A percentile compares a stretch with the other conserved stretches of the same genome.
phyloP scores from a whole-genome alignment of 1,140 invertebrate species.

The Apis dorsata region DNA sequence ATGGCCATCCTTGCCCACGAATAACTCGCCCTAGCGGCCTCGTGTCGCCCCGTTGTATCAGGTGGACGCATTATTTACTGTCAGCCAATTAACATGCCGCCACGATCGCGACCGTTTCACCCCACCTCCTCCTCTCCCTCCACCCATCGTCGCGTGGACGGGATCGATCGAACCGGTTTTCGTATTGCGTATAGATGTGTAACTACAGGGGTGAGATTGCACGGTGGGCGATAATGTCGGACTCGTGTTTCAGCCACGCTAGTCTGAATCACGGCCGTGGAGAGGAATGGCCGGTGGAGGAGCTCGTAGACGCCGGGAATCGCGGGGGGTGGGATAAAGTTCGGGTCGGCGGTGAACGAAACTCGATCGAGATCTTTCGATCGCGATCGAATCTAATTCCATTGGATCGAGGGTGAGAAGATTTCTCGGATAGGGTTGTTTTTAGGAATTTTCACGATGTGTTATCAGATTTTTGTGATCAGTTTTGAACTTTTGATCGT shows the following conservation, averaged over 20 bases:
- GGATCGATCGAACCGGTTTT: slow-evolving; percentile 59
- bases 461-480: no score
- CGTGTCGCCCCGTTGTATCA: slow-evolving; percentile 47
- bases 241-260: slow-evolving; percentile 66
- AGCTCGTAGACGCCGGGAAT: slow-evolving; percentile 15
- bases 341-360: background rate
- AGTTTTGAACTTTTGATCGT: no score
- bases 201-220: slow-evolving; percentile 63
- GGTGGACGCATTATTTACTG: slow-evolving; percentile 66
- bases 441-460: no score
- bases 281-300: slow-evolving; percentile 56
- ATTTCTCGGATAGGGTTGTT: no score
- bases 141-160: slow-evolving; percentile 34
- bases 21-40: slow-evolving; percentile 24
- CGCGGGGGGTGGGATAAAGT: background rate
- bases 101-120: slow-evolving; percentile 58
- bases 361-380: slow-evolving; percentile 36
- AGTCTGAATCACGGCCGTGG: slow-evolving; percentile 54
- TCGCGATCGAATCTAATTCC: background rate
- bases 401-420: no score
- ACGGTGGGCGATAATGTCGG: slow-evolving; percentile 63
- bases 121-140: background rate
- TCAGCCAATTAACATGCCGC: slow-evolving; percentile 68
- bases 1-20: slow-evolving; percentile 54
- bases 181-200: slow-evolving; percentile 39